Evolutionary conservation across 2,888 invertebrate species (phyloP).

Genomic region (Epinotia nisella): DNA sequence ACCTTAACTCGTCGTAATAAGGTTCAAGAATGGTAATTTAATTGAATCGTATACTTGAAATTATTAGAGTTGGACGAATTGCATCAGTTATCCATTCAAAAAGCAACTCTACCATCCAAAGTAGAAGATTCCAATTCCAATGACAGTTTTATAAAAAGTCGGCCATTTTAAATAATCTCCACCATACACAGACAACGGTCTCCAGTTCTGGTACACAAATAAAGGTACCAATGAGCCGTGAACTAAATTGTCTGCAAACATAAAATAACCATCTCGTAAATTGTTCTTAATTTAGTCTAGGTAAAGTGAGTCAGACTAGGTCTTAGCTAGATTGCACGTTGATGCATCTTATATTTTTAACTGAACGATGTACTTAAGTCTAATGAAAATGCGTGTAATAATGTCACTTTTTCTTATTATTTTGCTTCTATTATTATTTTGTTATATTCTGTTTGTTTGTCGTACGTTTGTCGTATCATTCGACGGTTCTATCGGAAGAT

Average conservation of each 20-base stretch:
- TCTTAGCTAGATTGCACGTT: constrained; percentile 52
- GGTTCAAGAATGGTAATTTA: not conserved
- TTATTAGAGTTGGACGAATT: too few species aligned
- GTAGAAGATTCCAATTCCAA: not conserved
- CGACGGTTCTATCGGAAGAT: too few species aligned
- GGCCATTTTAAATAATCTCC: too few species aligned
- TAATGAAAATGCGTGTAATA: too few species aligned
- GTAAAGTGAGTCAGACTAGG: constrained; percentile 60
- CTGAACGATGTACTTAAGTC: not conserved
- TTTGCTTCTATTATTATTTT: too few species aligned
- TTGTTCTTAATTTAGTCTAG: constrained; percentile 76
- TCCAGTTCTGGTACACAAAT: constrained; percentile 29
- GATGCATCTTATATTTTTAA: constrained; percentile 24
- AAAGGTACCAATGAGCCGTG: constrained; percentile 63
- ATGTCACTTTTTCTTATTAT: too few species aligned
- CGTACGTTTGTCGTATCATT: too few species aligned
- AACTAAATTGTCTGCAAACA: constrained; percentile 77
- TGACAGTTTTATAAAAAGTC: too few species aligned
- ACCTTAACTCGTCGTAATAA: not conserved
- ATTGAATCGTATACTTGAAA: too few species aligned
- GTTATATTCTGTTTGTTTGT: too few species aligned
- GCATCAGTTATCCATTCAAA: too few species aligned
- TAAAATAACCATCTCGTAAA: constrained; percentile 75
- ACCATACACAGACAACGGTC: constrained; percentile 21
- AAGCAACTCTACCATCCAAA: too few species aligned